phyloP scores from a whole-genome alignment of 1,140 invertebrate species.

The Pogonus chalceus region DNA sequence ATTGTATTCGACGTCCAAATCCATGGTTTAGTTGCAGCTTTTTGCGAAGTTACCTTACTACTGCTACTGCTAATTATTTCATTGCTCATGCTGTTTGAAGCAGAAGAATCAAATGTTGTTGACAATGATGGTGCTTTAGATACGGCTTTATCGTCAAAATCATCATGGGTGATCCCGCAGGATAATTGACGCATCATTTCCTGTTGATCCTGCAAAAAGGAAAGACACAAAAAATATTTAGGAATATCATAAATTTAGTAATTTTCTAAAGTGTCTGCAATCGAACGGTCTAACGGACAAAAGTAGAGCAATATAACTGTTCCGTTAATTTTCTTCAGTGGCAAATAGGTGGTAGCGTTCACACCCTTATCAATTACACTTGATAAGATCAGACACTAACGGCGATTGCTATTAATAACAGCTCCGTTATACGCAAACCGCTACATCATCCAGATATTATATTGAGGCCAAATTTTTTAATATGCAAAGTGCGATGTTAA shows the following conservation, averaged over 20 bases:
- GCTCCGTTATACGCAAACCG: too few relatives aligned
- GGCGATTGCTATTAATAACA: too few relatives aligned
- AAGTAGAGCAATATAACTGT: not conserved
- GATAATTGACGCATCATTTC: constrained; percentile 36
- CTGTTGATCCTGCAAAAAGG: constrained; percentile 36
- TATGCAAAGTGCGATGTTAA: too few relatives aligned
- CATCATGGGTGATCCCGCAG: constrained; percentile 31
- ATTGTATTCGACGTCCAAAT: constrained; percentile 32
- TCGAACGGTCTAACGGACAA: too few relatives aligned
- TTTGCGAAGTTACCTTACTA: not conserved
- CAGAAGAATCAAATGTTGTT: not conserved
- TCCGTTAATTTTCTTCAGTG: not conserved
- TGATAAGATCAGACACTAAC: not conserved
- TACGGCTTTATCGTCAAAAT: constrained; percentile 27
- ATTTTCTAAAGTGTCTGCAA: not conserved
- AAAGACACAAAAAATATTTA: too few relatives aligned
- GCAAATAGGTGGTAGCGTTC: not conserved
- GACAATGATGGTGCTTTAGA: constrained; percentile 18
- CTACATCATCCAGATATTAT: too few relatives aligned
- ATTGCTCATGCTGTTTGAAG: not conserved
- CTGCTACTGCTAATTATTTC: not conserved
- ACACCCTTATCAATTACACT: not conserved
- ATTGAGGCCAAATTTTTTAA: too few relatives aligned
- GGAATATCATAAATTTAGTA: not conserved
- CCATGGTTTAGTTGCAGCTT: constrained; percentile 26